phyloP scores from a whole-genome alignment of 2,888 invertebrate species.

The Aplocera efformata region DNA sequence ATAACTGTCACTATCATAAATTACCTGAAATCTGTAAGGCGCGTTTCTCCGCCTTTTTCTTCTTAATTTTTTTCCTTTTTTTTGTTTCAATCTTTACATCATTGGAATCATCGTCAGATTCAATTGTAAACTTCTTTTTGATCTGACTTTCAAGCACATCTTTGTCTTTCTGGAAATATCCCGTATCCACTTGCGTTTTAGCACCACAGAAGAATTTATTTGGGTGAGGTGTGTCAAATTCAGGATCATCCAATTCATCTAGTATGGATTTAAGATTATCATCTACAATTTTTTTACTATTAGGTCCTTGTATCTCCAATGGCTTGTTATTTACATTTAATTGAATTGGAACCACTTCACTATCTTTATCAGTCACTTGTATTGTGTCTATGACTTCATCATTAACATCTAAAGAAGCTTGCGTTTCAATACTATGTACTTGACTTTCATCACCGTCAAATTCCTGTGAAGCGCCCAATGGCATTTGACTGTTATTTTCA shows the following conservation, averaged over 20 bases:
- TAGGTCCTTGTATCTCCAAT: not conserved
- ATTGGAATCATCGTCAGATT: slow-evolving; percentile 62
- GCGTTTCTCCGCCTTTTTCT: slow-evolving; percentile 52
- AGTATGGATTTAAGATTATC: slow-evolving; percentile 47
- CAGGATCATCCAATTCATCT: slow-evolving; percentile 60
- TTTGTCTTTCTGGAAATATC: slow-evolving; percentile 5
- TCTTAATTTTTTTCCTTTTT: slow-evolving; percentile 62
- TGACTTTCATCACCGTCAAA: slow-evolving; percentile 23
- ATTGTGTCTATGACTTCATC: slow-evolving; percentile 4
- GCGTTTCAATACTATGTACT: slow-evolving; percentile 8
- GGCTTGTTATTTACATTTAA: slow-evolving; percentile 1
- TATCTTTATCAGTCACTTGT: slow-evolving; percentile 9
- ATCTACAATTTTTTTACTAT: slow-evolving; percentile 13
- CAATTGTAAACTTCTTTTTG: slow-evolving; percentile 64
- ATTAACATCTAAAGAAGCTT: slow-evolving; percentile 3
- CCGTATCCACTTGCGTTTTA: slow-evolving; percentile 22
- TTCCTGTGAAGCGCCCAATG: slow-evolving; percentile 27
- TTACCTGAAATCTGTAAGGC: slow-evolving; percentile 71
- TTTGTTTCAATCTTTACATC: slow-evolving; percentile 30
- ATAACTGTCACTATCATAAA: no score
- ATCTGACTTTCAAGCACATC: slow-evolving; percentile 19
- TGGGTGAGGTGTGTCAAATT: slow-evolving; percentile 46
- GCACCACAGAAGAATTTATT: slow-evolving; percentile 53
- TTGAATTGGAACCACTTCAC: slow-evolving; percentile 10
- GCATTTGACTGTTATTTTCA: slow-evolving; percentile 19